Evolutionary conservation across 2,888 invertebrate species (phyloP), one percentile per base, ranked within the genome.

Genomic region (Heliconius hortense): DNA sequence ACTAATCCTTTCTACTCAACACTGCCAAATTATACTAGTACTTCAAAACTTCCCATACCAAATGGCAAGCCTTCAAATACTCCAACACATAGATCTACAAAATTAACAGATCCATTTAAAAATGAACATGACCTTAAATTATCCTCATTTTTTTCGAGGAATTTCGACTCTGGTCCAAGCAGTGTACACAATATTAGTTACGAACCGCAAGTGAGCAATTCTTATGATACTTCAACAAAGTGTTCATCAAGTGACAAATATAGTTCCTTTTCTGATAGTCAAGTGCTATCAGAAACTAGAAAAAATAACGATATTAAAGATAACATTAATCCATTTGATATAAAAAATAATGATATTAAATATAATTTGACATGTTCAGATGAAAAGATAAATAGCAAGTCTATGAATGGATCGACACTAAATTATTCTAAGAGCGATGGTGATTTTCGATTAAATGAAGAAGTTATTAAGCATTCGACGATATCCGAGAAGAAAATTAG

Each of bases 1-100:
- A 93, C 94, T 43, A 94, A 94, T 83, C 94, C 94, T 72, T 94
- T 94, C 87, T 94, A 93, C 84, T 91, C 93, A 71, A 93, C 92
- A 79, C 85, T 94, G 82, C 92, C 93, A 73, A 92, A 90, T 85
- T 87, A 89, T 82, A 86, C 89, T 77, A 91, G 87, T 88, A 83
- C 89, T 87, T 93, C 93, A 83, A 94, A 90, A 86, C 85, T 93
- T 80, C 93, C 93, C 21, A 84, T 93, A 80, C 91, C 92, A 71
- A 93, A 93, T 77, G 88, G 92, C 76, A 88, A 87, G 84, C 78
- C 89, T 31, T 83, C 87, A 26, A 81, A 87, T 71, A 85, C 90
- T 79, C 87, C 90, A 93, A 80, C 82, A 84, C 78, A 82, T 76
- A 81, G 71, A 80, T 79, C 79, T 66, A 90, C 83, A 82, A 92